Evolutionary conservation across 2,888 invertebrate species (phyloP), one percentile per base, ranked within the genome.

Genomic region (Cosmia trapezina): DNA sequence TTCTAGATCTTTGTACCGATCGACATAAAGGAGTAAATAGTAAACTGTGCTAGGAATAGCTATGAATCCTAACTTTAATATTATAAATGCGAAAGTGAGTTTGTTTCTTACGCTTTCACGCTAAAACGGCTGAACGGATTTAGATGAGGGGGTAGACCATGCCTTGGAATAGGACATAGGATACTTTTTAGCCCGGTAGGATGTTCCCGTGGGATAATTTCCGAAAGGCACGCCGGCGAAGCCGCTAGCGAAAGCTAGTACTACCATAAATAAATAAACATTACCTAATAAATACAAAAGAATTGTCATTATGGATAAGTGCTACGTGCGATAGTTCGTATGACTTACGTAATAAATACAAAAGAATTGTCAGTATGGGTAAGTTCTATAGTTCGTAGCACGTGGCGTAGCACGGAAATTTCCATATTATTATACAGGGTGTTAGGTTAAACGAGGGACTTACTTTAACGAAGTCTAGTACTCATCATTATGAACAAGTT

Each of bases 1-100:
- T 70, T 43, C 43, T 11, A 41, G 12, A 49, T 33, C 22, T 49
- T 75, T 61, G 70, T 70, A 17, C 70, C 8, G 19, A 17, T 78
- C 8, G 19, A 28, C 5, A 60, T 47, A 63, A 49, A 63, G 43
- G 33, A 54, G 11, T 53, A 62, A 47, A 78, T 47, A 78, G 57
- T 57, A 70, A 41, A 14, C 4, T 56, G 11, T 28, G 17, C 28
- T 45, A 37, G 5, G 53, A 37, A n/a, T 51, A 41, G 17, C 5
- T 77, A 22, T 41, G 11, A 45, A 54, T 57, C 28, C 4, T 76
- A 61, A 14, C 8, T 1, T 49, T 28, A 28, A 28, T 3, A 28
- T 28, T 28, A 3, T 28, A 28, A 28, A 28, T 28, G 28, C 28
- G 28, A 28, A 28, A 28, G 28, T 28, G 28, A 28, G 28, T 28